Percentiles rank a stretch among this genome's conserved stretches.
Conservation (phyloP, 2,888 invertebrate species). For the Germaria angustata region DNA sequence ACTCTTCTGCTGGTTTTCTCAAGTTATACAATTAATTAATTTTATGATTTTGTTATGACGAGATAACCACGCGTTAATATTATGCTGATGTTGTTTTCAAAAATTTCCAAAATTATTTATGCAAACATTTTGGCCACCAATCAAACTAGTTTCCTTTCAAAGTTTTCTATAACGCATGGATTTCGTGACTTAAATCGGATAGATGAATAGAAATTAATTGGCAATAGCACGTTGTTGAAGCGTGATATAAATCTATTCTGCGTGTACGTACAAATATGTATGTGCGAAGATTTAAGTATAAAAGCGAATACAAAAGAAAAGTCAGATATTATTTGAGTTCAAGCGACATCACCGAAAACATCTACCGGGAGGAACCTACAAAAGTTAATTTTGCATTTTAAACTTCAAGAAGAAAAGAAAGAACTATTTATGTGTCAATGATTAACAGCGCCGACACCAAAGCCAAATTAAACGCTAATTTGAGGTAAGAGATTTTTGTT, state of each 20-base stretch:
- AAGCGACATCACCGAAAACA: constrained; percentile 35
- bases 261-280: too few relatives aligned
- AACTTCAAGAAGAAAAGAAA: background rate
- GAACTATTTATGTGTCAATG: constrained; percentile 77
- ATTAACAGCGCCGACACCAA: constrained; percentile 77
- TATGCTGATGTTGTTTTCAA: background rate
- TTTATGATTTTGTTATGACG: background rate
- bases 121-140: background rate
- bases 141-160: constrained; percentile 43
- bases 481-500: constrained; percentile 73
- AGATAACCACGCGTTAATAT: background rate
- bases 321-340: constrained; percentile 43
- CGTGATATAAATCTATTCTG: constrained; percentile 65
- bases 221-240: constrained; percentile 69
- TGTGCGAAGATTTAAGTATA: constrained; percentile 54
- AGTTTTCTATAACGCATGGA: background rate
- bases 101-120: background rate
- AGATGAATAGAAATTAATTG: constrained; percentile 55
- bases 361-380: background rate
- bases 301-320: constrained; percentile 17
- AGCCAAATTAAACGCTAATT: constrained; percentile 77
- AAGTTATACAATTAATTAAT: too few relatives aligned
- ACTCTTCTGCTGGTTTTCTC: too few relatives aligned
- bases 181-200: constrained; percentile 19
- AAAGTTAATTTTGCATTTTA: background rate